A percentile compares a stretch with the other conserved stretches of the same genome.
phyloP scores from a whole-genome alignment of 2,797 vertebrate species.

The Galagoides demidoff region DNA sequence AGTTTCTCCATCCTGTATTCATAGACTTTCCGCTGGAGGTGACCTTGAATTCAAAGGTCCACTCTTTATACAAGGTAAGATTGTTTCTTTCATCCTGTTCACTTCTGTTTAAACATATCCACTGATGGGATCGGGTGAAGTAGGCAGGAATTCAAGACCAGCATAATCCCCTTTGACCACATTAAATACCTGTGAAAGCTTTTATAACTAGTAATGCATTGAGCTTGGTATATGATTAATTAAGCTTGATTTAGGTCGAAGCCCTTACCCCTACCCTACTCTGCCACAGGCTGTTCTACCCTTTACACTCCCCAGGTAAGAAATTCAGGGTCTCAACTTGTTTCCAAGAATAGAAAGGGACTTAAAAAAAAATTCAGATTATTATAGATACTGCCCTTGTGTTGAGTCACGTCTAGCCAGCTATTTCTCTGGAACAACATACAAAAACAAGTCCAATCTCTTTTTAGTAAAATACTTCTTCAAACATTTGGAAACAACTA shows the following conservation, averaged over 20 bases:
- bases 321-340: not conserved
- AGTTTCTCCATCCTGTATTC: not conserved
- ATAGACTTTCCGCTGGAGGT: not conserved
- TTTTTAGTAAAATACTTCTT: not conserved
- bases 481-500: not conserved
- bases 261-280: accelerated
- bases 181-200: not conserved
- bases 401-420: not conserved
- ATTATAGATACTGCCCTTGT: not conserved
- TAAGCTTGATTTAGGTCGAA: not conserved
- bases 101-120: not conserved
- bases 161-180: not conserved
- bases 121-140: not conserved
- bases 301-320: not conserved
- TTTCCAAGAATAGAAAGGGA: not conserved
- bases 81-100: not conserved
- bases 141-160: not conserved
- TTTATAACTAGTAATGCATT: not conserved
- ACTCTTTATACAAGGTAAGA: not conserved
- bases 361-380: not conserved
- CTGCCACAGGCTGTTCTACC: not conserved
- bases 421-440: not conserved
- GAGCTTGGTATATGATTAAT: accelerated
- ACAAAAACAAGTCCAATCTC: not conserved
- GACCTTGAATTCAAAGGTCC: not conserved